Conservation (phyloP, 1,140 invertebrate species). For the Hestina assimilis region DNA sequence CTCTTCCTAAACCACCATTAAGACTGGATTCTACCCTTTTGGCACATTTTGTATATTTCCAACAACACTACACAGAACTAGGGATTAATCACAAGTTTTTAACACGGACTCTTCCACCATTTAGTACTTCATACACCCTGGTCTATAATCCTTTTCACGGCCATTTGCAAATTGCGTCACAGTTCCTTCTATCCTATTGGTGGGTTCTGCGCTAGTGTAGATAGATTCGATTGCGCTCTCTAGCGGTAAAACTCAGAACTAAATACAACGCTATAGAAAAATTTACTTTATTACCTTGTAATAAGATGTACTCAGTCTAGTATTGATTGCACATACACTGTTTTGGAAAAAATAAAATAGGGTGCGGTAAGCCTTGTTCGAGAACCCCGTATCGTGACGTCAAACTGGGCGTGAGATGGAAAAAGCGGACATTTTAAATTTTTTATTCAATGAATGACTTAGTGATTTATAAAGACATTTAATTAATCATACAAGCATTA, state of each 20-base stretch:
- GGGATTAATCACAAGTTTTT: slow-evolving; percentile 69
- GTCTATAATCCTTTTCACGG: slow-evolving; percentile 75
- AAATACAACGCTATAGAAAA: slow-evolving; percentile 38
- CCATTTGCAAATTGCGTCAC: slow-evolving; percentile 79
- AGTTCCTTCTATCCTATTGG: slow-evolving; percentile 70
- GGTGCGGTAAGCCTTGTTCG: slow-evolving; percentile 69
- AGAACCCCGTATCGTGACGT: slow-evolving; percentile 75
- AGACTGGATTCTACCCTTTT: slow-evolving; percentile 76
- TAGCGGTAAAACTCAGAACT: slow-evolving; percentile 41
- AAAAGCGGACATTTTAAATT: slow-evolving; percentile 53
- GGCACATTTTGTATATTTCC: slow-evolving; percentile 73
- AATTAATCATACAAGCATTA: no score
- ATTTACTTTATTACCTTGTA: slow-evolving; percentile 15
- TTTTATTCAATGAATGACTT: neutral
- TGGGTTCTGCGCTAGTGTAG: slow-evolving; percentile 59
- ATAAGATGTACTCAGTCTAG: slow-evolving; percentile 22
- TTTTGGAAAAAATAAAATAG: slow-evolving; percentile 48
- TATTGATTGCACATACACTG: slow-evolving; percentile 31
- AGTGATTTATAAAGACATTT: no score
- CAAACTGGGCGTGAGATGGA: slow-evolving; percentile 75
- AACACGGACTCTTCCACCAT: slow-evolving; percentile 69
- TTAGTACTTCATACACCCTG: slow-evolving; percentile 75
- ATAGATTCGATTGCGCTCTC: slow-evolving; percentile 49
- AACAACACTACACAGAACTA: slow-evolving; percentile 69
- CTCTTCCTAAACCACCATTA: slow-evolving; percentile 75